Conservation (phyloP, 2,888 invertebrate species). For the Cryptocheilus praepositus region DNA sequence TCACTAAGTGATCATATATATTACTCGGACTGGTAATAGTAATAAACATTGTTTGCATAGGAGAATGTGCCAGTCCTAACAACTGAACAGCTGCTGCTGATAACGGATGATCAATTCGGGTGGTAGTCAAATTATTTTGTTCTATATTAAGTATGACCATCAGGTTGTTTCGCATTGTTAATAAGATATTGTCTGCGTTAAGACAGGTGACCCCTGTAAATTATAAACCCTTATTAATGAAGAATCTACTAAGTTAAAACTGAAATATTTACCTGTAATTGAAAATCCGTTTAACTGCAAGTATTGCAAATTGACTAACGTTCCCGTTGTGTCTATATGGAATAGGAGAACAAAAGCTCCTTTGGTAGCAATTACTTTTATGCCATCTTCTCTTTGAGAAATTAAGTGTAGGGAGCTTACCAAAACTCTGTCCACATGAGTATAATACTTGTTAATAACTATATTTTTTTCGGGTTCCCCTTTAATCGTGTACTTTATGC, state of each 20-base stretch:
- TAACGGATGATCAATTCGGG: slow-evolving; percentile 46
- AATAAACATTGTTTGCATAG: slow-evolving; percentile 55
- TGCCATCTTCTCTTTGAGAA: slow-evolving; percentile 30
- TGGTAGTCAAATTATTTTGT: slow-evolving; percentile 37
- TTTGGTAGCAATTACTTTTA: slow-evolving; percentile 60
- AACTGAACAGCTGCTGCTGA: slow-evolving; percentile 57
- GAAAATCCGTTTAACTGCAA: slow-evolving; percentile 56
- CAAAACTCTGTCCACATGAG: slow-evolving; percentile 54
- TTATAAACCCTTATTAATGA: slow-evolving; percentile 1
- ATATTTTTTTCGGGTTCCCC: slow-evolving; percentile 35
- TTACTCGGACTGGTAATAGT: slow-evolving; percentile 65
- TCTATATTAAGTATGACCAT: slow-evolving; percentile 44
- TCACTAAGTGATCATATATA: slow-evolving; percentile 68
- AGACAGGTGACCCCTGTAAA: slow-evolving; percentile 57
- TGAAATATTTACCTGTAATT: slow-evolving; percentile 62
- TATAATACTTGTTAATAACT: slow-evolving; percentile 45
- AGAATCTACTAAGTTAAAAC: slow-evolving; percentile 4
- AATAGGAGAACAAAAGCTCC: slow-evolving; percentile 56
- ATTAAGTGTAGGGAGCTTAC: slow-evolving; percentile 51
- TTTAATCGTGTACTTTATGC: slow-evolving; percentile 43
- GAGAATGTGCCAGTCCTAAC: slow-evolving; percentile 64
- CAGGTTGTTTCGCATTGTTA: slow-evolving; percentile 60
- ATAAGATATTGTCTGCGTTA: slow-evolving; percentile 46
- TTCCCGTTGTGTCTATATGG: slow-evolving; percentile 47
- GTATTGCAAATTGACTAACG: slow-evolving; percentile 43